Evolutionary conservation across 2,797 vertebrate genomes (phyloP), one percentile per base, ranked within the genome.

Genomic region (Sternotherus odoratus): DNA sequence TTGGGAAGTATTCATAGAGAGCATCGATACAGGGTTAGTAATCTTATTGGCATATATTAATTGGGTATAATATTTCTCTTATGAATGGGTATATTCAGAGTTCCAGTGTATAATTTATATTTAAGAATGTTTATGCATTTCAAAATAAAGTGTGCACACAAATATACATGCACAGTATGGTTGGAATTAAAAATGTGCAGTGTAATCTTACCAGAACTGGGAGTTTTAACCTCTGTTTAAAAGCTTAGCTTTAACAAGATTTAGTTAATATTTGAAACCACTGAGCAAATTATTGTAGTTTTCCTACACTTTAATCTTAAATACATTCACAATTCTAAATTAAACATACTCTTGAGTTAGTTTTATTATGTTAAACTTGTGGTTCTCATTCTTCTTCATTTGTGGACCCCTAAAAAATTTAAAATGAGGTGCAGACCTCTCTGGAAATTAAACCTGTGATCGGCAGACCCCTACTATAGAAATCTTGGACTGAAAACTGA

Each of bases 11-110:
- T 99, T 96, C 99, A 99, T 96, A 99, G 98, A 98, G 98, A 99
- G 16, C 99, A 99, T 94, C 98, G 99, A 80, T 99, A 99, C 97
- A 98, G 99, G 98, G 99, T 99, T 96, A 98, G 99, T 98, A 86
- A 92, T 77, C 1, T 83, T 85, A n/a, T n/a, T 39, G 50, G 57
- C 77, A 33, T 80, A 3, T 3, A 1, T 51, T 43, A 16, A n/a
- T 3, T 13, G 8, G 16, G 81, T 60, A 3, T 72, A 24, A 23
- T 51, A 21, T 77, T 79, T 51, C 30, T 26, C 79, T 23, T 43
- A 3, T 85, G 16, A 84, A 89, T 74, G 51, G 85, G 79, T 83
- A 4, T 72, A 57, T 92, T 79, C 63, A 91, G 95, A 91, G 30
- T 77, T 63, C 7, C 60, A 66, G 33, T 66, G 11, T 66, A 16